Percentiles rank a stretch among this genome's conserved stretches.
Evolutionary conservation across 2,888 invertebrate species (phyloP).

Genomic region (Hartigia nigra): DNA sequence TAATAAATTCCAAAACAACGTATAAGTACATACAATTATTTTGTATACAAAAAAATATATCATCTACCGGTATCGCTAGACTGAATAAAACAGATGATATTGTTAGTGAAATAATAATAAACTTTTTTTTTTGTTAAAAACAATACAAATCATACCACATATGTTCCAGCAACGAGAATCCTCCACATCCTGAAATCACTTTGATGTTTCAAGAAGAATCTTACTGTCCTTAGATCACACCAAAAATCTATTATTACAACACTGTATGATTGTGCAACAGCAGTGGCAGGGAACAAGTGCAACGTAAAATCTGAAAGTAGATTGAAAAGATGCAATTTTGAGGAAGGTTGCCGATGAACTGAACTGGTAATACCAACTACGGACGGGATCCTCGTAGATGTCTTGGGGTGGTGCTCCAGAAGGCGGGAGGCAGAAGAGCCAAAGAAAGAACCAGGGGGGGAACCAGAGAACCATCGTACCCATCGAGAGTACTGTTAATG

Average conservation of each 20-base stretch:
- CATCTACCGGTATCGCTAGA: too few species aligned
- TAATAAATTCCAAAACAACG: not conserved
- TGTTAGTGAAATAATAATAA: not conserved
- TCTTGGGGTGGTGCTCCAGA: slow-evolving; percentile 20
- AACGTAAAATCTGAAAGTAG: not conserved
- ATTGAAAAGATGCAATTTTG: slow-evolving; percentile 49
- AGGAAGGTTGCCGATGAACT: slow-evolving; percentile 57
- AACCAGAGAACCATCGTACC: slow-evolving; percentile 41
- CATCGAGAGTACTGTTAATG: slow-evolving; percentile 65
- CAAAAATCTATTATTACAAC: not conserved
- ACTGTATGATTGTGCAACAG: not conserved
- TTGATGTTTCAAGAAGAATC: slow-evolving; percentile 23
- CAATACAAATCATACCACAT: slow-evolving; percentile 48
- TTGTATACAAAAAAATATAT: too few species aligned
- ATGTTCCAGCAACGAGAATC: slow-evolving; percentile 55
- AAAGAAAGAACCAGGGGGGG: slow-evolving; percentile 9
- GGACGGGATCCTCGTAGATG: slow-evolving; percentile 40
- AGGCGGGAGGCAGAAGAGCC: slow-evolving; percentile 25
- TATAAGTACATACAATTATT: too few species aligned
- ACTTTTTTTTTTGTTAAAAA: slow-evolving; percentile 19
- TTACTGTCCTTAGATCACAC: not conserved
- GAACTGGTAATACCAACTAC: slow-evolving; percentile 41
- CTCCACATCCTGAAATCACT: slow-evolving; percentile 53
- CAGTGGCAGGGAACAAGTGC: not conserved
- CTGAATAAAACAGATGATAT: not conserved